Conservation (phyloP, 2,888 invertebrate genomes). For the Drepanosiphum platanoidis region DNA sequence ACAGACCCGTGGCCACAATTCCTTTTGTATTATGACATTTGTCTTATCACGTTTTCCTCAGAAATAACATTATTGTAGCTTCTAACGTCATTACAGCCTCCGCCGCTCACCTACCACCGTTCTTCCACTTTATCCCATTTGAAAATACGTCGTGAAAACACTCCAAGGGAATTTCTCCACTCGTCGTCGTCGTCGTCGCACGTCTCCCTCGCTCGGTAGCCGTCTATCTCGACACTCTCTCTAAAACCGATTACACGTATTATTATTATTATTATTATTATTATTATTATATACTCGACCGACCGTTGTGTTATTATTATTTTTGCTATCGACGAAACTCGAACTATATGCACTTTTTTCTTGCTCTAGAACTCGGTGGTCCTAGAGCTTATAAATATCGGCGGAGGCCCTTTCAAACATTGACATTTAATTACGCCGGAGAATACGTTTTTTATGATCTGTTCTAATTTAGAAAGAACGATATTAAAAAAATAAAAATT, state of each 20-base stretch:
- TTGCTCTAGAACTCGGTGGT: no score
- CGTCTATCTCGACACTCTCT: not conserved
- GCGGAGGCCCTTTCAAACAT: no score
- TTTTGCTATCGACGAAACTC: not conserved
- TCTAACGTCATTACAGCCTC: conserved; percentile 38
- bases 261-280: not conserved
- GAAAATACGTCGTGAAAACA: conserved; percentile 27
- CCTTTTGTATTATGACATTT: conserved; percentile 45
- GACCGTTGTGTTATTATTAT: not conserved
- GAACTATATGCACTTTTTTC: not conserved
- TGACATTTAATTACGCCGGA: no score
- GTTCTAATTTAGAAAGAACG: no score
- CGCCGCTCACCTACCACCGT: not conserved
- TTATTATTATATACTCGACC: not conserved
- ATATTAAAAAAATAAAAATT: no score
- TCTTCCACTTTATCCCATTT: not conserved
- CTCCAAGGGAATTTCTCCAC: not conserved
- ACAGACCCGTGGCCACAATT: conserved; percentile 23
- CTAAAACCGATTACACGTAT: not conserved
- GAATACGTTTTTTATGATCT: no score
- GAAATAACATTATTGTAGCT: conserved; percentile 41
- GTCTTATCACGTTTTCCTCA: conserved; percentile 49
- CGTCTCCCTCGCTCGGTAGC: no score
- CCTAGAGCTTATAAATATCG: no score
- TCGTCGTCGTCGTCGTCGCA: not conserved